Evolutionary conservation across 2,113 vertebrate species (phyloP), one percentile per base, ranked within the genome.

Genomic region (Reinhardtius hippoglossoides): DNA sequence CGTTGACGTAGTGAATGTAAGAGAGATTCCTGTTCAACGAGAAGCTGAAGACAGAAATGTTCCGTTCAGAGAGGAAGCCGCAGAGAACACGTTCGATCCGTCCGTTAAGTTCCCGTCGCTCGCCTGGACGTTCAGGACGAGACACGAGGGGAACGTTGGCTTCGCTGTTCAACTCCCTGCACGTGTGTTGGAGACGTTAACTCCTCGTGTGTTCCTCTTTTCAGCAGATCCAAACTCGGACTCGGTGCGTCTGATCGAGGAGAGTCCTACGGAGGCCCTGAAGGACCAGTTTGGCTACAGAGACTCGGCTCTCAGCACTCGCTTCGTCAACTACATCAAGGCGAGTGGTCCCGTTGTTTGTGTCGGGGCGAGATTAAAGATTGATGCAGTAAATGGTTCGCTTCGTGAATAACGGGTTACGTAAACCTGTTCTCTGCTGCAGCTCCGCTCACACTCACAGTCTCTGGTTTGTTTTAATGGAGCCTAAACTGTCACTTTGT

Each of bases 301-400:
- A 78, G 83, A 93, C 1, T 91, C 95, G 31, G 67, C 87, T 31
- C 95, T 96, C 52, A 95, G 88, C 84, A 68, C 93, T 0, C 93
- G 94, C 76, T 97, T 97, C 69, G 83, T 96, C 87, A 96, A 87
- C 91, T 98, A 96, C 87, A 95, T 95, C 78, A 96, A 97, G 97
- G 97, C 89, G 95, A 94, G 94, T 81, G 61, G 14, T 48, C 44
- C 5, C 44, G 15, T 3, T 31, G 7, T 61, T 2, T 31, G 7
- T 57, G 60, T 37, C 12, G 16, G 55, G 24, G 69, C 14, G 37
- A 24, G 9, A 13, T 3, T 21, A 74, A 63, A 69, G 13, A 24
- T 26, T 6, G 44, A 76, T 74, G 75, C 69, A 42, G 44, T 64
- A 52, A 71, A 61, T 0, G 56, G 15, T 26, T 56, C 2, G 5